These are phyloP conservation scores for Phragmatobia fuliginosa DNA, from an alignment of 2,888 invertebrate species.

Conservation along the genomic window DNA sequence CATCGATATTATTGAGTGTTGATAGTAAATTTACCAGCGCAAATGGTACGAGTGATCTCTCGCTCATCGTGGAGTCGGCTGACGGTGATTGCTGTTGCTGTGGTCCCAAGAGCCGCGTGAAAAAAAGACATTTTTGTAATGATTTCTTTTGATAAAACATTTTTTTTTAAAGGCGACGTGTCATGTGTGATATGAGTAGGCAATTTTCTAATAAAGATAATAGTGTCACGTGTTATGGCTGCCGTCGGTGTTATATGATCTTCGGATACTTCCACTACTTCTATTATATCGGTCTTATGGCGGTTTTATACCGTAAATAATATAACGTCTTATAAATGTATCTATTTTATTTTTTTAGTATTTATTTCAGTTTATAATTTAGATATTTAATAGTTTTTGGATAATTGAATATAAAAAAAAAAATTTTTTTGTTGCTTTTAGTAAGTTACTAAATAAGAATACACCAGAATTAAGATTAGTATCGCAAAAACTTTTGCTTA, in stretches of 20 bases:
- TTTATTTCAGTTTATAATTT: too few species aligned
- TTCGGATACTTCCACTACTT: neutral
- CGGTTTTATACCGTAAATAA: too few species aligned
- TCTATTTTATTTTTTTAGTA: too few species aligned
- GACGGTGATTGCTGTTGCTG: conserved; percentile 84
- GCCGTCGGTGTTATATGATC: neutral
- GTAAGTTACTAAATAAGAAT: too few species aligned
- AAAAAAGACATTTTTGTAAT: conserved; percentile 62
- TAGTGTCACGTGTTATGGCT: neutral
- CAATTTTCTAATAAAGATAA: neutral
- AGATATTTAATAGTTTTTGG: too few species aligned
- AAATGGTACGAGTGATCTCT: conserved; percentile 82
- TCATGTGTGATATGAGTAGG: neutral
- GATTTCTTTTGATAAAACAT: conserved; percentile 27
- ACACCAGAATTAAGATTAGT: neutral
- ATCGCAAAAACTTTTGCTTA: neutral
- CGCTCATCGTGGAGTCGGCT: conserved; percentile 85
- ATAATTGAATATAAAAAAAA: too few species aligned
- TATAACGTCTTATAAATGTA: too few species aligned
- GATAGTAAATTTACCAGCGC: conserved; percentile 85
- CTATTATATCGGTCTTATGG: neutral
- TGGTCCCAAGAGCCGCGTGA: conserved; percentile 69
- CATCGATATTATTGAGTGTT: conserved; percentile 79
- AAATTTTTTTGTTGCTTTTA: too few species aligned
- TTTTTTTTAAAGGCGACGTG: neutral